Evolutionary conservation across 2,797 vertebrate species (phyloP).

Genomic region (Enteromius fasciolatus): DNA sequence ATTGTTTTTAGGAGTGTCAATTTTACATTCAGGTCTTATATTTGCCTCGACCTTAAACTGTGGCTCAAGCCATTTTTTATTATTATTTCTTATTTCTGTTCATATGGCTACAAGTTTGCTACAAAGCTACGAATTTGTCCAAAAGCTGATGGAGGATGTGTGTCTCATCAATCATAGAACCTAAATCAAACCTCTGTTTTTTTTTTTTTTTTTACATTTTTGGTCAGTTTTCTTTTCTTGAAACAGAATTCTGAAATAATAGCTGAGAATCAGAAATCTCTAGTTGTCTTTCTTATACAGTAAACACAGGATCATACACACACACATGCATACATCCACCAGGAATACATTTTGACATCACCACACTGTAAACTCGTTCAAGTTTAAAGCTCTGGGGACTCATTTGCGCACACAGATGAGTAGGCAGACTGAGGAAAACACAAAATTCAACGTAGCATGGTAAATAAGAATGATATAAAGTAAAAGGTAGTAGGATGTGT

Average conservation of each 20-base stretch:
- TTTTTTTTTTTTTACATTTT: not conserved
- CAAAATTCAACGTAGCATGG: conserved; percentile 49
- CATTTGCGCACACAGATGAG: conserved; percentile 48
- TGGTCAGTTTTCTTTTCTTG: conserved; percentile 11
- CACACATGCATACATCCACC: conserved; percentile 34
- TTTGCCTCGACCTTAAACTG: conserved; percentile 24
- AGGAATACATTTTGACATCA: conserved; percentile 47
- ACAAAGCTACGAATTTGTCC: conserved; percentile 37
- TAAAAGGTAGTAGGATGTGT: conserved; percentile 56
- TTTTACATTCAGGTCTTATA: conserved; percentile 54
- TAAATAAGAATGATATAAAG: conserved; percentile 54
- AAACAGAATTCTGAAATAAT: conserved; percentile 3
- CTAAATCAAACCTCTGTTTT: not conserved
- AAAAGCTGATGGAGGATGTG: conserved; percentile 18
- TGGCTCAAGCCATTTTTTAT: conserved; percentile 4
- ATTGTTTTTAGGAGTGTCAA: conserved; percentile 58
- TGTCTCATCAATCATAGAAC: not conserved
- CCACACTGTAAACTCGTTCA: conserved; percentile 55
- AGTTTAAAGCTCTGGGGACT: conserved; percentile 51
- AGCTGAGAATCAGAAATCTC: not conserved
- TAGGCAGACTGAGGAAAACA: conserved; percentile 47
- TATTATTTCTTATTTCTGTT: conserved; percentile 13
- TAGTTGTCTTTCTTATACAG: not conserved
- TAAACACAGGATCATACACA: conserved; percentile 56
- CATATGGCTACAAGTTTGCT: conserved; percentile 49